phyloP scores from a whole-genome alignment of 2,888 invertebrate species.

The Pachydiplax longipennis region DNA sequence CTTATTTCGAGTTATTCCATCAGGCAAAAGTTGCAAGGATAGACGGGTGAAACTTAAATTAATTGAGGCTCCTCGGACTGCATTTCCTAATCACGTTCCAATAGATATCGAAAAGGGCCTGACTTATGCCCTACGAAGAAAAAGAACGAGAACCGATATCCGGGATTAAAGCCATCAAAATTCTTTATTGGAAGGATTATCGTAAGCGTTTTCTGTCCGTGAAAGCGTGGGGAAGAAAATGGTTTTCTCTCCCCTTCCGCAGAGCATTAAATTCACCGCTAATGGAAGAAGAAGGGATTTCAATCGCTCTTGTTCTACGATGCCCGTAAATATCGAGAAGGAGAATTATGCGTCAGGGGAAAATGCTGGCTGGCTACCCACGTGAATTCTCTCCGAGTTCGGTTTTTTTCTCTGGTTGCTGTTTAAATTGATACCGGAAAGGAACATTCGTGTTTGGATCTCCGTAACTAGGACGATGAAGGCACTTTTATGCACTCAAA shows the following conservation, averaged over 20 bases:
- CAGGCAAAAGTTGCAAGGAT: neutral
- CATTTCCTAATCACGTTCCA: slow-evolving; percentile 5
- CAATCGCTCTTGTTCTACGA: neutral
- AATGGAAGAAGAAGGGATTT: neutral
- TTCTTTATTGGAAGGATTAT: slow-evolving; percentile 29
- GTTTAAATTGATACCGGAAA: too few relatives aligned
- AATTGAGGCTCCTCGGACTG: neutral
- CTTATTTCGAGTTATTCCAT: neutral
- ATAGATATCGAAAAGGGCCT: neutral
- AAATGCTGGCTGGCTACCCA: neutral
- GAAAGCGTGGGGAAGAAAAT: neutral
- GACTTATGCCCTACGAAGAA: slow-evolving; percentile 1
- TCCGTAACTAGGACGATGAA: too few relatives aligned
- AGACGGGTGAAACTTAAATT: neutral
- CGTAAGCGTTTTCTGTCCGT: neutral
- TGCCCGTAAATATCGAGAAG: neutral
- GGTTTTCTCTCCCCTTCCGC: neutral
- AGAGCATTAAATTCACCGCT: neutral
- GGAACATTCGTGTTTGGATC: too few relatives aligned
- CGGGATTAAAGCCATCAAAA: slow-evolving; percentile 27
- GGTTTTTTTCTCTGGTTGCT: too few relatives aligned
- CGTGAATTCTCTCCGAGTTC: neutral
- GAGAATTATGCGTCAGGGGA: neutral
- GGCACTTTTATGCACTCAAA: too few relatives aligned
- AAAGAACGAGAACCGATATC: neutral